These are phyloP conservation scores for Pyrgus malvae DNA, from an alignment of 2,888 invertebrate genomes.

Conservation along the genomic window DNA sequence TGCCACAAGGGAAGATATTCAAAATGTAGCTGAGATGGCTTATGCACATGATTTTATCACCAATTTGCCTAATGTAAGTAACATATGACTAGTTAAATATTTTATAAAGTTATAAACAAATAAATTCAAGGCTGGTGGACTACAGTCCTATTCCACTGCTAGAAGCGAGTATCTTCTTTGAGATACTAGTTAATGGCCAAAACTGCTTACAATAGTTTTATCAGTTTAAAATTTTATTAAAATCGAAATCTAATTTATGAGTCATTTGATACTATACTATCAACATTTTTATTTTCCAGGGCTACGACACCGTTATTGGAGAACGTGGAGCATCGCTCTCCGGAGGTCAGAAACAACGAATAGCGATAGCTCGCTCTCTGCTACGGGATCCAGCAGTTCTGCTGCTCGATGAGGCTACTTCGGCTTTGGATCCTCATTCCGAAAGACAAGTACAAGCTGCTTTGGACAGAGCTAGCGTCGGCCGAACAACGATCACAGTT, in stretches of 20 bases:
- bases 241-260: too few species aligned
- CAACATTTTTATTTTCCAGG: constrained; percentile 52
- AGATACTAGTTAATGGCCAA: too few species aligned
- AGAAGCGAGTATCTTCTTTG: too few species aligned
- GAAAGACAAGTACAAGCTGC: constrained; percentile 91
- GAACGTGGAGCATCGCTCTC: constrained; percentile 90
- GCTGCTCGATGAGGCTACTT: constrained; percentile 91
- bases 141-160: too few species aligned
- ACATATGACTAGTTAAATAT: too few species aligned
- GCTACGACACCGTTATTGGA: constrained; percentile 90
- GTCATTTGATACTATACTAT: too few species aligned
- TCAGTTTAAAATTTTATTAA: too few species aligned
- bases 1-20: constrained; percentile 85
- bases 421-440: constrained; percentile 90
- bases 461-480: constrained; percentile 85
- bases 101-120: too few species aligned
- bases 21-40: constrained; percentile 86
- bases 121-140: too few species aligned
- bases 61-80: constrained; percentile 84
- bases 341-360: constrained; percentile 92
- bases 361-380: constrained; percentile 91
- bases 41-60: constrained; percentile 89
- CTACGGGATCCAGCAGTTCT: constrained; percentile 88
- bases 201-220: too few species aligned
- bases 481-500: constrained; percentile 88